Evolutionary conservation across 2,113 vertebrate genomes (phyloP).

Genomic region (Zingel zingel): DNA sequence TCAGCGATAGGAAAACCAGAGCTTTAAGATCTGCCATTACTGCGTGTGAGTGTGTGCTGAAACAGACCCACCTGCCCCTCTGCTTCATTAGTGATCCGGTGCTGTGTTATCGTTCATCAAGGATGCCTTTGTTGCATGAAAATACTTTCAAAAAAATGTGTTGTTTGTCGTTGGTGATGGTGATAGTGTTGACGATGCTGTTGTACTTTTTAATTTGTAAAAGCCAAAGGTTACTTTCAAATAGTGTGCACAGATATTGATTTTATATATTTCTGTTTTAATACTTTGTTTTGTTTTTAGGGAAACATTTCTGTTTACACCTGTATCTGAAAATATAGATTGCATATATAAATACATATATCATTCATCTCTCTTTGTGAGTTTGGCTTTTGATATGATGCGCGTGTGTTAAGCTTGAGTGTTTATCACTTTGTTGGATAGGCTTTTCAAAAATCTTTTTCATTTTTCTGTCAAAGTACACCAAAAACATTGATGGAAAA

Average conservation of each 20-base stretch:
- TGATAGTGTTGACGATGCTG: slow-evolving; percentile 65
- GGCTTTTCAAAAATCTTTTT: neutral
- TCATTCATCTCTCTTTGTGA: slow-evolving; percentile 70
- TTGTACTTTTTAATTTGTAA: slow-evolving; percentile 65
- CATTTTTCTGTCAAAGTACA: neutral
- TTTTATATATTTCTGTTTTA: slow-evolving; percentile 74
- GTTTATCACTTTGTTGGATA: neutral
- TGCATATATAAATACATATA: slow-evolving; percentile 86
- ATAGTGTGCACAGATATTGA: slow-evolving; percentile 77
- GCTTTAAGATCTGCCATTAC: slow-evolving; percentile 34
- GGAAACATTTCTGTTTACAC: slow-evolving; percentile 84
- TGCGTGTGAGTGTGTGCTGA: slow-evolving; percentile 21
- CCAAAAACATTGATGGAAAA: slow-evolving; percentile 1
- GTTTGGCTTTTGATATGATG: slow-evolving; percentile 59
- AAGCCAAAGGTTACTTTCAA: slow-evolving; percentile 84
- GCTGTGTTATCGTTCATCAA: slow-evolving; percentile 70
- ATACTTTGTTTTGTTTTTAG: slow-evolving; percentile 72
- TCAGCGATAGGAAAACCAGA: slow-evolving; percentile 46
- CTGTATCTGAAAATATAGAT: slow-evolving; percentile 85
- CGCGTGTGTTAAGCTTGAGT: neutral
- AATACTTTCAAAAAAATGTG: slow-evolving; percentile 58
- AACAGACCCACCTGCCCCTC: slow-evolving; percentile 51
- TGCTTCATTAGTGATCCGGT: slow-evolving; percentile 62
- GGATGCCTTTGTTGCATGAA: slow-evolving; percentile 86
- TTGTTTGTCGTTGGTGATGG: slow-evolving; percentile 69